These are phyloP conservation scores for Ancistrus triradiatus DNA, from an alignment of 2,113 vertebrate species.

Conservation along the genomic window DNA sequence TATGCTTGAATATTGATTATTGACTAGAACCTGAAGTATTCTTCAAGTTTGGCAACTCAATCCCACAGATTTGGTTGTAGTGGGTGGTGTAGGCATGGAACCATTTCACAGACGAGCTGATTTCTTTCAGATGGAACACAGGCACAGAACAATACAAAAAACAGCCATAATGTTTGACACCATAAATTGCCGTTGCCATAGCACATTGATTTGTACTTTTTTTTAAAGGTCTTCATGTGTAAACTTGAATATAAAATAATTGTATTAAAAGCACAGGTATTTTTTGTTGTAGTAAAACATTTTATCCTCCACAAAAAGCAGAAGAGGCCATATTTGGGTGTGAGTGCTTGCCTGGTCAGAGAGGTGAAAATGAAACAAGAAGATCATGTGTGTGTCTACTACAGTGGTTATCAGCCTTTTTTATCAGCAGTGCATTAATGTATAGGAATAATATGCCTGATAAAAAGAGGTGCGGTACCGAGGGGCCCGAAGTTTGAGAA, in stretches of 20 bases:
- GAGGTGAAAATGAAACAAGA: too few species aligned
- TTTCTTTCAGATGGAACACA: slow-evolving; percentile 2
- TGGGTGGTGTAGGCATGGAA: too few species aligned
- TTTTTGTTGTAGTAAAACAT: slow-evolving; percentile 59
- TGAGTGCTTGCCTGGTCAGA: slow-evolving; percentile 14
- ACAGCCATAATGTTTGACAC: slow-evolving; percentile 27
- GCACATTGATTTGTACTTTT: slow-evolving; percentile 45
- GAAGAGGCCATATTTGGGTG: slow-evolving; percentile 46
- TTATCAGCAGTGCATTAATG: too few species aligned
- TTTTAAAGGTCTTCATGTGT: slow-evolving; percentile 65
- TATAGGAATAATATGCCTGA: too few species aligned
- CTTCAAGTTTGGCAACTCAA: too few species aligned
- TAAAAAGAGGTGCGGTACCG: too few species aligned
- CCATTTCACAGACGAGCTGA: neutral
- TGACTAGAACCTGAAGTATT: too few species aligned
- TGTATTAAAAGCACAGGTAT: slow-evolving; percentile 68
- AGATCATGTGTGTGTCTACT: too few species aligned
- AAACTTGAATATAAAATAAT: slow-evolving; percentile 72
- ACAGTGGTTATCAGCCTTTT: too few species aligned
- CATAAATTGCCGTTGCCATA: slow-evolving; percentile 35
- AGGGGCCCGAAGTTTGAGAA: slow-evolving; percentile 21
- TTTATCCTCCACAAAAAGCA: slow-evolving; percentile 60
- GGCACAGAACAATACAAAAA: slow-evolving; percentile 24
- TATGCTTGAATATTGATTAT: too few species aligned
- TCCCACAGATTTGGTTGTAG: too few species aligned